Conservation (phyloP, 2,888 invertebrate species). For the Xestia rhomboidea region DNA sequence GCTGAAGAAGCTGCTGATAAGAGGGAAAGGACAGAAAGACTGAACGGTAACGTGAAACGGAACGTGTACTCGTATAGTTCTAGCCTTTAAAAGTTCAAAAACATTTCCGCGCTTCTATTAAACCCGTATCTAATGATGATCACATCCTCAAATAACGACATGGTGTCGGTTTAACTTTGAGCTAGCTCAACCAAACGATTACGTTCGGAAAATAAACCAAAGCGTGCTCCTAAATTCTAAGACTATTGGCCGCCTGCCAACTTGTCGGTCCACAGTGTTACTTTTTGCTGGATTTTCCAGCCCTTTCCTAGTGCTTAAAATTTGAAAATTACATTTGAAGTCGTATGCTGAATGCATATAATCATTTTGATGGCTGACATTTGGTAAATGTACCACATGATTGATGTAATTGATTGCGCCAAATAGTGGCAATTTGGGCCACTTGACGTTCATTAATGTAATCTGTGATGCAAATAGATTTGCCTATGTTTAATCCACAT, state of each 20-base stretch:
- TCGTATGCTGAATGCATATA: neutral
- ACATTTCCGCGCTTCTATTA: neutral
- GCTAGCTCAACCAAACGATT: conserved; percentile 35
- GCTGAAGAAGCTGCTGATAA: conserved; percentile 96
- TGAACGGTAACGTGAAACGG: conserved; percentile 93
- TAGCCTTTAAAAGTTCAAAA: neutral
- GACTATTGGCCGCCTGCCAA: conserved; percentile 67
- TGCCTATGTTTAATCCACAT: neutral
- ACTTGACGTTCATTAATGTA: neutral
- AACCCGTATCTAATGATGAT: conserved; percentile 7
- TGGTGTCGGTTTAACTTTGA: conserved; percentile 38
- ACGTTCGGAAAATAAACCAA: conserved; percentile 60
- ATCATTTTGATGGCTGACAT: neutral
- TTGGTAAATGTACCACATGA: neutral
- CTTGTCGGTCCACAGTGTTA: conserved; percentile 56
- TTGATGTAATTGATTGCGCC: conserved; percentile 19
- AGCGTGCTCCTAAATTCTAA: conserved; percentile 45
- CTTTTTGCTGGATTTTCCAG: conserved; percentile 49
- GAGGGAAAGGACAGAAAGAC: conserved; percentile 95
- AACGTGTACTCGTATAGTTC: neutral
- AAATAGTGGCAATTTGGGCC: conserved; percentile 18
- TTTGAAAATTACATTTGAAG: conserved; percentile 34
- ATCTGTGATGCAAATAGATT: conserved; percentile 4
- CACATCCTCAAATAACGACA: conserved; percentile 15
- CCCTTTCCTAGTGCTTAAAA: conserved; percentile 58